Base-by-base conservation (phyloP, 2,888 invertebrate genomes). In the Nipponacmea schrenckii region DNA sequence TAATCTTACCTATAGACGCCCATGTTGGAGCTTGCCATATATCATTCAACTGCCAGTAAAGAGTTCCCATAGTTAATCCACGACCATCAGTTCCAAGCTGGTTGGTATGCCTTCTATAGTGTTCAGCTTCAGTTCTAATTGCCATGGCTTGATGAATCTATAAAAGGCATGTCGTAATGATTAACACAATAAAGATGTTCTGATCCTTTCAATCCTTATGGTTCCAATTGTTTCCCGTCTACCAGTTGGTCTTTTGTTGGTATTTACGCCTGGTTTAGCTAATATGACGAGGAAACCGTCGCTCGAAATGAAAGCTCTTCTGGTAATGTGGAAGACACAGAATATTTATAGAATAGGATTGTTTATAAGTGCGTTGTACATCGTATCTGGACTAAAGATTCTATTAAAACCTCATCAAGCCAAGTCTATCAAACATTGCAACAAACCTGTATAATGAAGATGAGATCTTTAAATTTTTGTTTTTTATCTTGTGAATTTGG, bases 21-120 rank as follows among this genome's bases (percentile, higher is more conserved):
- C 98, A 98, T 0, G 97, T 95, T 0, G 98, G 97, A 0, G 96
- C 97, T 82, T 95, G 94, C 98, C 98, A 98, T 46, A 98, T 94
- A 88, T 98, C 98, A 87, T 98, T 98, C 15, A 98, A 90, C 89
- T 99, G 98, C 98, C 98, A 99, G 89, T 97, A 99, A 69, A 99
- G 90, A 0, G 97, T 96, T 0, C 98, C 98, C 97, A 97, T 98
- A 0, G 97, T 98, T 75, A 91, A 87, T 7, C 94, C 94, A 81
- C 91, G 89, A 0, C 93, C 92, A n/a, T 81, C 74, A 27, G 76
- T 45, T 20, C 65, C 69, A 1, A 85, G 68, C 14, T 74, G 65
- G 73, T 86, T 84, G 77, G 87, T 84, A 73, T 79, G 85, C 48
- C 82, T 85, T 8, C 87, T 78, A 71, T 86, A 85, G 64, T 88